A percentile compares a stretch with the other conserved stretches of the same genome.
These are phyloP conservation scores for Gallinago solitaria DNA, from an alignment of 2,797 vertebrate genomes.

Conservation along the genomic window DNA sequence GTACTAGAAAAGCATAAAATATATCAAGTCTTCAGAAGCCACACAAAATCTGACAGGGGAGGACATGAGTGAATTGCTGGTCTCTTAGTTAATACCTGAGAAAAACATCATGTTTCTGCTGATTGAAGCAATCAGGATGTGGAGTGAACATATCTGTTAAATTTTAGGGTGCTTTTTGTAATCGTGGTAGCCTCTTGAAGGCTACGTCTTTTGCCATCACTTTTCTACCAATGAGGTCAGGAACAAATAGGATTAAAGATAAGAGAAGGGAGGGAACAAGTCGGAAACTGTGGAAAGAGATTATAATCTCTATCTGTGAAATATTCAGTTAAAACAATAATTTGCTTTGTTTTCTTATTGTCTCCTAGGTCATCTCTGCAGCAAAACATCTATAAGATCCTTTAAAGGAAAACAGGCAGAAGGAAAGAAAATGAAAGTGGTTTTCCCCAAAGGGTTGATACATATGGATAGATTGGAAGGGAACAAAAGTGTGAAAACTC, in stretches of 20 bases:
- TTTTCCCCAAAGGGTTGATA: not conserved
- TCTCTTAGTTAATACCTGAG: not conserved
- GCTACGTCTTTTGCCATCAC: not conserved
- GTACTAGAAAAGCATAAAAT: not conserved
- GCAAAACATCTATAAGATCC: not conserved
- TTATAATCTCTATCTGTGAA: not conserved
- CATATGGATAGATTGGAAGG: not conserved
- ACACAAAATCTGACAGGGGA: not conserved
- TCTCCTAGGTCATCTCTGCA: conserved; percentile 12
- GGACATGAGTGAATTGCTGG: not conserved
- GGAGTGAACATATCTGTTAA: not conserved
- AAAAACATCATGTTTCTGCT: not conserved
- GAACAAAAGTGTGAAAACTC: not conserved
- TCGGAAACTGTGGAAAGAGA: not conserved
- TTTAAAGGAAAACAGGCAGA: not conserved
- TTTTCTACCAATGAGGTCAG: not conserved
- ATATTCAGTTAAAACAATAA: not conserved
- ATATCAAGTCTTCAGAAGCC: not conserved
- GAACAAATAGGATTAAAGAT: not conserved
- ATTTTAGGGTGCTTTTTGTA: not conserved
- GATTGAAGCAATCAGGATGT: not conserved
- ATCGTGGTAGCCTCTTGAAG: not conserved
- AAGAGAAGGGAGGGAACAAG: not conserved
- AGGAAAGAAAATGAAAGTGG: not conserved
- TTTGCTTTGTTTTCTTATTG: not conserved